Conservation (phyloP, 2,888 invertebrate genomes). For the Isotomurus palustris region DNA sequence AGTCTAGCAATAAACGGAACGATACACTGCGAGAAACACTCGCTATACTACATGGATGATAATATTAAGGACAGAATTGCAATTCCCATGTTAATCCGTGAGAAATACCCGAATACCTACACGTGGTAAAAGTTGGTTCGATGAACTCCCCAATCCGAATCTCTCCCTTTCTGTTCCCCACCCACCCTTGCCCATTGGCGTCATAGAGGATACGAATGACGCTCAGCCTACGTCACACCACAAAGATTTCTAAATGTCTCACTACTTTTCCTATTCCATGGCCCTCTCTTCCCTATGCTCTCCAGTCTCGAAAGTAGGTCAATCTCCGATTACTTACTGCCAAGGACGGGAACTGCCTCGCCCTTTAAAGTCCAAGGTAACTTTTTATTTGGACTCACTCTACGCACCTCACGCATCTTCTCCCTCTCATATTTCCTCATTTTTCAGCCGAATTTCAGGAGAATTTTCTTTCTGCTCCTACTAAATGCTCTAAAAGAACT, state of each 20-base stretch:
- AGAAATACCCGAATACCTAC: constrained; percentile 21
- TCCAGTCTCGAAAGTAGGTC: constrained; percentile 38
- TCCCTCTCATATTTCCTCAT: no score
- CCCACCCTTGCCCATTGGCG: constrained; percentile 35
- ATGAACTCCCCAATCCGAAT: constrained; percentile 38
- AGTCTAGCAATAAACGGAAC: no score
- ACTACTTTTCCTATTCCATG: background rate
- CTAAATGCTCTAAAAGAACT: no score
- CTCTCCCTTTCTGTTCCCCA: constrained; percentile 32
- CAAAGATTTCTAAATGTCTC: constrained; percentile 9
- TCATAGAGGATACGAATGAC: constrained; percentile 46
- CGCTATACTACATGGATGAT: no score
- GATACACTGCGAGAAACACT: no score
- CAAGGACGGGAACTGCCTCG: constrained; percentile 40
- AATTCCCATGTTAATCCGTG: no score
- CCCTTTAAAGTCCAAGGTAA: background rate
- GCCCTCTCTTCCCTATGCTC: constrained; percentile 13
- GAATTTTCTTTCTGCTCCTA: no score
- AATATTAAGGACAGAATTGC: no score
- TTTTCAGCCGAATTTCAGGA: no score
- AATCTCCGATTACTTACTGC: constrained; percentile 45
- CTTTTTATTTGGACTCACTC: background rate
- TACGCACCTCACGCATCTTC: background rate
- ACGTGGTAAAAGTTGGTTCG: constrained; percentile 37
- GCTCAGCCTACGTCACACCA: constrained; percentile 33